phyloP scores from a whole-genome alignment of 2,888 invertebrate genomes.

The Eumerus sabulonum region DNA sequence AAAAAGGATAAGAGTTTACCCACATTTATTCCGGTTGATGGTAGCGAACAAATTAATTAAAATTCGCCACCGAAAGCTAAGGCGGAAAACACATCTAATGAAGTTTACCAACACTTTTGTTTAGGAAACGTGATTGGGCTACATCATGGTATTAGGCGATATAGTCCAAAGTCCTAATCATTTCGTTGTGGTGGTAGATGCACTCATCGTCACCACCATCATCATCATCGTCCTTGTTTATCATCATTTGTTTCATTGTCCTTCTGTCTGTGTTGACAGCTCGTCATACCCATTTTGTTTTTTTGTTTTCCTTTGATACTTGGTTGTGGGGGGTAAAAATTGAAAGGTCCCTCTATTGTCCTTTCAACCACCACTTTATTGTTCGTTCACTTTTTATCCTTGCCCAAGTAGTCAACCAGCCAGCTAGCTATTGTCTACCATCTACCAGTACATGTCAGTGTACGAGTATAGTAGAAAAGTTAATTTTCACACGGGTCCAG shows the following conservation, averaged over 20 bases:
- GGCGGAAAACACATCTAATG: constrained; percentile 55
- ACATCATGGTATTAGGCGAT: constrained; percentile 20
- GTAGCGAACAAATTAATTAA: constrained; percentile 39
- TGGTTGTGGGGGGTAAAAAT: too few species aligned
- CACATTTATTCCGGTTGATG: too few species aligned
- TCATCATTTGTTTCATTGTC: constrained; percentile 59
- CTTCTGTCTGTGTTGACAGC: constrained; percentile 60
- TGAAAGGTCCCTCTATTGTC: constrained; percentile 41
- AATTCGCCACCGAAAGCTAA: constrained; percentile 44
- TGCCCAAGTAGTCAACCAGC: constrained; percentile 9
- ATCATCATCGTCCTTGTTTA: constrained; percentile 7
- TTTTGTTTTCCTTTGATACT: constrained; percentile 20
- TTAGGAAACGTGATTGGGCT: constrained; percentile 65
- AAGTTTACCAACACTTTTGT: constrained; percentile 64
- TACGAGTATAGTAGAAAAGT: constrained; percentile 63
- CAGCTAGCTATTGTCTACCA: constrained; percentile 17
- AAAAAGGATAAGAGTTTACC: too few species aligned
- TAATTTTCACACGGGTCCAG: constrained; percentile 66
- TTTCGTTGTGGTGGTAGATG: too few species aligned
- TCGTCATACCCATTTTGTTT: constrained; percentile 42
- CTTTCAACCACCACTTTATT: constrained; percentile 46
- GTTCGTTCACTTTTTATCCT: constrained; percentile 28
- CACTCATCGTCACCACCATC: constrained; percentile 3
- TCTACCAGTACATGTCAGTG: constrained; percentile 22
- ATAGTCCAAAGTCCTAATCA: not conserved